A percentile compares a stretch with the other conserved stretches of the same genome.
phyloP scores from a whole-genome alignment of 64 coral and sea anemone species.

The Astreopora myriophthalma region DNA sequence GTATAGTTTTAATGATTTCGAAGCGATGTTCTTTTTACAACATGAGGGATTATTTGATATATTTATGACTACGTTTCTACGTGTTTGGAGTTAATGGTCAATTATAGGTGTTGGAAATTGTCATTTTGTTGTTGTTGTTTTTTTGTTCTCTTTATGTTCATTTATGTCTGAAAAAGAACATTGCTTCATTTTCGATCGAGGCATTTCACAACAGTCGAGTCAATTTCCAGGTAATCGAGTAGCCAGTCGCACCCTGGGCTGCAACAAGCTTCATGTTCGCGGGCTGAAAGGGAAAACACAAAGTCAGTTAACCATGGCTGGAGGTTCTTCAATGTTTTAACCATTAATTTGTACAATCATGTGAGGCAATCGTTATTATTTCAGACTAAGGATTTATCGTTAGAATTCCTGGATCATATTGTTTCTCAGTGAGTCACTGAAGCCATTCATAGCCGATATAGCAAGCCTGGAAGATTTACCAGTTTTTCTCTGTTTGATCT shows the following conservation, averaged over 20 bases:
- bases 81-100: neutral
- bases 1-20: neutral
- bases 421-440: no score
- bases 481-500: no score
- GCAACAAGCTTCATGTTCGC: constrained; percentile 69
- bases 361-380: no score
- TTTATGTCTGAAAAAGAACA: neutral
- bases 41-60: neutral
- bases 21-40: constrained; percentile 30
- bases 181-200: constrained; percentile 79
- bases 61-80: neutral
- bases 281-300: constrained; percentile 8
- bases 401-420: no score
- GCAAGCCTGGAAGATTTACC: no score
- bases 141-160: neutral
- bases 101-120: neutral
- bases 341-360: no score
- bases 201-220: constrained; percentile 85
- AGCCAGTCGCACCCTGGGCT: constrained; percentile 91
- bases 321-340: no score
- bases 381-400: no score
- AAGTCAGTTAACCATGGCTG: no score
- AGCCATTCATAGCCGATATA: no score
- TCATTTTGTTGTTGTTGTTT: neutral
- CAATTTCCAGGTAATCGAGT: constrained; percentile 84